A percentile compares a stretch with the other conserved stretches of the same genome.
phyloP scores from a whole-genome alignment of 2,888 invertebrate species.

The Xanthorhoe designata region DNA sequence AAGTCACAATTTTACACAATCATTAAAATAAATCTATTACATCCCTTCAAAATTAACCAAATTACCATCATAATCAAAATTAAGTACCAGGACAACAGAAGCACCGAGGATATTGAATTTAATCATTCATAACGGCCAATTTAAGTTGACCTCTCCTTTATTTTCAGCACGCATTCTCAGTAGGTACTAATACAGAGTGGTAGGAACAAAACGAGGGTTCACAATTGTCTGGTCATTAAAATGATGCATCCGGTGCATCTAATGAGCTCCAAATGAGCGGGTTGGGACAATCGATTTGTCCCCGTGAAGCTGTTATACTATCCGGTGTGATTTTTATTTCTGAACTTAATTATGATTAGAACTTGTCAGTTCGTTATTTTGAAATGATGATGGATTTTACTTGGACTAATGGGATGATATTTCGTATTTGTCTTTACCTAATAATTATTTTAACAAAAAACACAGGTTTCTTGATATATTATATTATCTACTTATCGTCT shows the following conservation, averaged over 20 bases:
- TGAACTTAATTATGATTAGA: conserved; percentile 28
- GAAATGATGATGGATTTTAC: conserved; percentile 6
- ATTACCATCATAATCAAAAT: conserved; percentile 59
- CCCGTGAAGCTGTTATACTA: conserved; percentile 78
- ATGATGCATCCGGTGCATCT: conserved; percentile 79
- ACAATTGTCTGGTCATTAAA: conserved; percentile 69
- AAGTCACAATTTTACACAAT: conserved; percentile 22
- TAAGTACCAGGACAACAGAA: conserved; percentile 54
- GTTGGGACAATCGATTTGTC: conserved; percentile 80
- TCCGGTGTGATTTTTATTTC: conserved; percentile 64
- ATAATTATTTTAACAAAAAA: too few species aligned
- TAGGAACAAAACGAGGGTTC: conserved; percentile 59
- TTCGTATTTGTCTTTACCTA: background rate
- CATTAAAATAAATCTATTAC: conserved; percentile 50
- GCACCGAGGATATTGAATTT: conserved; percentile 60
- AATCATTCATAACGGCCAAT: conserved; percentile 60
- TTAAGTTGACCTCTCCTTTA: conserved; percentile 46
- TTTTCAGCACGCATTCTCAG: conserved; percentile 25
- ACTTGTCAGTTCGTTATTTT: conserved; percentile 21
- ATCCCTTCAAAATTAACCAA: conserved; percentile 59
- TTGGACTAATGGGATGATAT: background rate
- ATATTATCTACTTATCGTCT: too few species aligned
- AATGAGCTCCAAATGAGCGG: conserved; percentile 83
- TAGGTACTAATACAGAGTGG: conserved; percentile 12
- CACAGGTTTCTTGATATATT: too few species aligned